A percentile compares a stretch with the other conserved stretches of the same genome.
Evolutionary conservation across 2,797 vertebrate species (phyloP).

Genomic region (Mormyrus hasselquistii): DNA sequence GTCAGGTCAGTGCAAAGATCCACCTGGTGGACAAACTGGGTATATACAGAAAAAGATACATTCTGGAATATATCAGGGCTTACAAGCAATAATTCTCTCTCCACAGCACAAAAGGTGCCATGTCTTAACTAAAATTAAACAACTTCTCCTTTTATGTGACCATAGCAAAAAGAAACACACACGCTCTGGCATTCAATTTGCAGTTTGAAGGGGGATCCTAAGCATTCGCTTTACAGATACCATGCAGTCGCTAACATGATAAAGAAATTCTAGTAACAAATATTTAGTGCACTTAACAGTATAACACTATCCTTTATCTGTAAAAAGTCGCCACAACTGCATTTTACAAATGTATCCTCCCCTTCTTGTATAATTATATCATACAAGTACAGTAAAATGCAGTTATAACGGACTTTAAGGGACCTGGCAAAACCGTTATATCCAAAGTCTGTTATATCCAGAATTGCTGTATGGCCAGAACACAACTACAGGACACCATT

Average conservation of each 20-base stretch:
- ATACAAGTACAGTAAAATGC: background rate
- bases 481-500: background rate
- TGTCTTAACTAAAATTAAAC: background rate
- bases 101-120: background rate
- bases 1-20: slow-evolving; percentile 38
- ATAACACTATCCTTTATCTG: background rate
- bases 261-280: no score
- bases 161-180: background rate
- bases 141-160: background rate
- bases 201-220: background rate
- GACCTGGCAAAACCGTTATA: background rate
- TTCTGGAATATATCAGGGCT: background rate
- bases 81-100: background rate
- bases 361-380: background rate
- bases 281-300: background rate
- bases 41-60: background rate
- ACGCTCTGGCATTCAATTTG: background rate
- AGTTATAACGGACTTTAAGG: no score
- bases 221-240: background rate
- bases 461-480: background rate
- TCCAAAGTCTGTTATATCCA: background rate
- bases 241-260: no score
- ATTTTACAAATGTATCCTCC: background rate
- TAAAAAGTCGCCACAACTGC: background rate
- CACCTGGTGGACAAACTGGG: slow-evolving; percentile 51